Conservation (phyloP, 35 echinoderm and acorn worm genomes). For the Hemicentrotus pulcherrimus region DNA sequence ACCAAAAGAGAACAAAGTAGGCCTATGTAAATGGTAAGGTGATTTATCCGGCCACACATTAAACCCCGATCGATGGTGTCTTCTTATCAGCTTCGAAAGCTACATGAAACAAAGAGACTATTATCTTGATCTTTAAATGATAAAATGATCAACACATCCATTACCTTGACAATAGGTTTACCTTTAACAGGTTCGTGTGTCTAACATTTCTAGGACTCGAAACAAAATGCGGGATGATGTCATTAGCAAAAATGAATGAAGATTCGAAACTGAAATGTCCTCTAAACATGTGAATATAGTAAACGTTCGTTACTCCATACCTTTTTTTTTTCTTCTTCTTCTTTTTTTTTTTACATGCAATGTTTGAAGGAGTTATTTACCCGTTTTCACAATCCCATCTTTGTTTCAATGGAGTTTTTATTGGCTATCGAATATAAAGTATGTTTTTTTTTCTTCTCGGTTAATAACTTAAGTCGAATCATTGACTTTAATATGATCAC, state of each 20-base stretch:
- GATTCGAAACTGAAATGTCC: neutral
- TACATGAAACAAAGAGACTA: no score
- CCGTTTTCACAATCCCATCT: neutral
- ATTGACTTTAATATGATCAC: neutral
- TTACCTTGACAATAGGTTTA: no score
- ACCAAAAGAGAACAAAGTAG: no score
- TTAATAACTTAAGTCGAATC: neutral
- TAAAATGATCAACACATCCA: no score
- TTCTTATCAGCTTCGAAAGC: no score
- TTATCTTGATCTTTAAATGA: no score
- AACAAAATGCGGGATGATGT: no score
- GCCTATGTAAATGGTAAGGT: no score
- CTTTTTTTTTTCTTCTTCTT: neutral
- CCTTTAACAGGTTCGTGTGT: no score
- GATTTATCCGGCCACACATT: no score
- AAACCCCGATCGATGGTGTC: no score
- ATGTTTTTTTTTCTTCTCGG: neutral
- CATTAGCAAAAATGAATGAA: neutral
- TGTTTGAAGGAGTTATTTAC: neutral
- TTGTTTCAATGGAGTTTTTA: neutral
- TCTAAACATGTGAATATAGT: neutral
- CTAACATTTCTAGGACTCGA: no score
- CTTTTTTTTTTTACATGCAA: neutral
- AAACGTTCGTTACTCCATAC: neutral
- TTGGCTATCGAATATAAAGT: neutral